Percentiles rank a stretch among this genome's conserved stretches.
phyloP scores from a whole-genome alignment of 2,888 invertebrate genomes.

The Epinotia brunnichana region DNA sequence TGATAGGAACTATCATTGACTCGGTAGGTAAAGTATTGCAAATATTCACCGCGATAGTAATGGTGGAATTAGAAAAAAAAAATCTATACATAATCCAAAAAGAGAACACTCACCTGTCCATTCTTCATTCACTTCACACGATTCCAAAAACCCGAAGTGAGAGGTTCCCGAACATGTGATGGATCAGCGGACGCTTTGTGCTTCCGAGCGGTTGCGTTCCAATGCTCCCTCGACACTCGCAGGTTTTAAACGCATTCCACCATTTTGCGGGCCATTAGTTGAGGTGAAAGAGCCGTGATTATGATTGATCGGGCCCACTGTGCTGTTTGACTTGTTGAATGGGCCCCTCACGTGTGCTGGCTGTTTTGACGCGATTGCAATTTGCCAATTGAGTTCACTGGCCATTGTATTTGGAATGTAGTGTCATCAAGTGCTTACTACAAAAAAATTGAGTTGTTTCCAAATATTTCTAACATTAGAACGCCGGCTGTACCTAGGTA shows the following conservation, averaged over 20 bases:
- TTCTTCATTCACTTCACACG: constrained; percentile 20
- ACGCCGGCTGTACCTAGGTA: neutral
- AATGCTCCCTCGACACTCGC: constrained; percentile 72
- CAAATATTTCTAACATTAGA: too few species aligned
- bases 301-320: constrained; percentile 80
- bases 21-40: too few species aligned
- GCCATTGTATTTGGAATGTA: constrained; percentile 19
- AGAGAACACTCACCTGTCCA: constrained; percentile 32
- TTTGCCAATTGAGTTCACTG: constrained; percentile 29
- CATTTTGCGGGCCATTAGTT: constrained; percentile 82
- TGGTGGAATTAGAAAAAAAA: too few species aligned
- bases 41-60: too few species aligned
- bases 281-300: constrained; percentile 82
- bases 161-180: constrained; percentile 68
- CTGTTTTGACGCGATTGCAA: constrained; percentile 64
- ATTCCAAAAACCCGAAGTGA: constrained; percentile 49
- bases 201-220: constrained; percentile 80
- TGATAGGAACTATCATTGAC: too few species aligned
- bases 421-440: constrained; percentile 2
- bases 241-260: constrained; percentile 81
- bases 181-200: constrained; percentile 77
- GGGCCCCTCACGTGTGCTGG: constrained; percentile 71
- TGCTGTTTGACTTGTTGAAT: constrained; percentile 79
- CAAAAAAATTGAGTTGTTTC: neutral
- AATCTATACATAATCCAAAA: neutral